These are phyloP conservation scores for Lepilemur ruficaudatus DNA, from an alignment of 2,797 vertebrate species.

Conservation along the genomic window DNA sequence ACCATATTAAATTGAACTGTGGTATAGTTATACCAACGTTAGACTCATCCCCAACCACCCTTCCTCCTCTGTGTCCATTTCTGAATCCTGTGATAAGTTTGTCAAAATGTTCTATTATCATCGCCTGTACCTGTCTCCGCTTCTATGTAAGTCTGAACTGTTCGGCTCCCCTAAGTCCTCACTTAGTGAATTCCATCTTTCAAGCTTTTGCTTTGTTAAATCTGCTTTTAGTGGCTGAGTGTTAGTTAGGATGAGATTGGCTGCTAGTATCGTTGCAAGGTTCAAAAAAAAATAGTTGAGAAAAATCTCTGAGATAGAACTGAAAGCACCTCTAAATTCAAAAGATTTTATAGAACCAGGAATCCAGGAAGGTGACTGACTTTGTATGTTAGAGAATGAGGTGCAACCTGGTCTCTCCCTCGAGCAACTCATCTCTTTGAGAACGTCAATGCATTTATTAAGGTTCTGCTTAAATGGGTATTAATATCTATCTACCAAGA, in stretches of 20 bases:
- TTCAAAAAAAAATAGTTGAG: background rate
- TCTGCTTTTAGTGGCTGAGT: background rate
- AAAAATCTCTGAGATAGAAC: background rate
- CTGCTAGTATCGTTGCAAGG: background rate
- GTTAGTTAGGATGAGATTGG: accelerated
- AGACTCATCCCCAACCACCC: no score
- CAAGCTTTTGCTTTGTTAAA: background rate
- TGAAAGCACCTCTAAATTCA: background rate
- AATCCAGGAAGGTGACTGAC: background rate
- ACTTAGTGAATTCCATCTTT: background rate
- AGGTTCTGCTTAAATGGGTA: background rate
- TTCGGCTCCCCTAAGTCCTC: background rate
- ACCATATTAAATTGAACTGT: background rate
- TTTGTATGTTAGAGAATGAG: background rate
- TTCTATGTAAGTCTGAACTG: background rate
- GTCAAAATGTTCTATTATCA: background rate
- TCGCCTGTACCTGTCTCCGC: background rate
- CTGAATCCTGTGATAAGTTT: background rate
- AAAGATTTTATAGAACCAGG: background rate
- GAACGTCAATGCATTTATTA: background rate
- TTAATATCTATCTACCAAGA: background rate
- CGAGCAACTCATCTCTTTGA: background rate
- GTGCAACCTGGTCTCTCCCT: background rate
- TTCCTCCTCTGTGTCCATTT: accelerated
- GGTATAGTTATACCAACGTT: background rate